A percentile compares a stretch with the other conserved stretches of the same genome.
phyloP scores from a whole-genome alignment of 2,797 vertebrate species.

The Ptychobarbus kaznakovi region DNA sequence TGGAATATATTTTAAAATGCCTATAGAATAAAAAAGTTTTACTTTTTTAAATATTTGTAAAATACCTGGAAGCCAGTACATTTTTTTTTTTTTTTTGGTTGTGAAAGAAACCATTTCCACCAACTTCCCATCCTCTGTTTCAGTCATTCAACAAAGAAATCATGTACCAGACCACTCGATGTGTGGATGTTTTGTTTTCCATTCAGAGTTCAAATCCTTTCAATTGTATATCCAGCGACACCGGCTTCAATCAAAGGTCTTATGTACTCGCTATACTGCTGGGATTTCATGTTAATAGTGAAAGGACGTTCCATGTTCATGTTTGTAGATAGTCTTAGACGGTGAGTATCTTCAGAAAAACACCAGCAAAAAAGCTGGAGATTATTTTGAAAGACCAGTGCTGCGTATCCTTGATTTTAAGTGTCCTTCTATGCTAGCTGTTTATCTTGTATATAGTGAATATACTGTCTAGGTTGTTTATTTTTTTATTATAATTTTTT shows the following conservation, averaged over 20 bases:
- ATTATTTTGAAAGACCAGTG: slow-evolving; percentile 76
- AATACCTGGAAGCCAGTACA: slow-evolving; percentile 71
- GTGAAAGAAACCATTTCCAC: slow-evolving; percentile 72
- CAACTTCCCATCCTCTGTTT: slow-evolving; percentile 68
- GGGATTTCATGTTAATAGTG: slow-evolving; percentile 64
- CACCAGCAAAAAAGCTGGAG: slow-evolving; percentile 75
- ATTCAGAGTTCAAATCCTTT: slow-evolving; percentile 51
- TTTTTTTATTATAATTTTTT: slow-evolving; percentile 45
- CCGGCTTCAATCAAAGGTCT: slow-evolving; percentile 69
- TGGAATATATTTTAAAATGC: slow-evolving; percentile 88
- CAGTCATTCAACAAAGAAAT: slow-evolving; percentile 63
- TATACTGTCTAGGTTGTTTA: slow-evolving; percentile 69
- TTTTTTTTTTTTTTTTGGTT: slow-evolving; percentile 68
- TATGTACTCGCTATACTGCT: slow-evolving; percentile 71
- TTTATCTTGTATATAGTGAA: slow-evolving; percentile 82
- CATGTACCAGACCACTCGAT: slow-evolving; percentile 53
- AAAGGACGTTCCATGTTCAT: slow-evolving; percentile 70
- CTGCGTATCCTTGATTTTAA: slow-evolving; percentile 80
- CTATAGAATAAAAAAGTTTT: slow-evolving; percentile 84
- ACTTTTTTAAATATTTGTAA: slow-evolving; percentile 86
- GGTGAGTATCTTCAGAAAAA: slow-evolving; percentile 70
- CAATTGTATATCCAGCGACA: slow-evolving; percentile 68
- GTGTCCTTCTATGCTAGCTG: slow-evolving; percentile 83
- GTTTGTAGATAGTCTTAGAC: slow-evolving; percentile 81
- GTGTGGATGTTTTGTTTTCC: slow-evolving; percentile 31